Evolutionary conservation across 2,113 vertebrate species (phyloP).

Genomic region (Holacanthus passer): DNA sequence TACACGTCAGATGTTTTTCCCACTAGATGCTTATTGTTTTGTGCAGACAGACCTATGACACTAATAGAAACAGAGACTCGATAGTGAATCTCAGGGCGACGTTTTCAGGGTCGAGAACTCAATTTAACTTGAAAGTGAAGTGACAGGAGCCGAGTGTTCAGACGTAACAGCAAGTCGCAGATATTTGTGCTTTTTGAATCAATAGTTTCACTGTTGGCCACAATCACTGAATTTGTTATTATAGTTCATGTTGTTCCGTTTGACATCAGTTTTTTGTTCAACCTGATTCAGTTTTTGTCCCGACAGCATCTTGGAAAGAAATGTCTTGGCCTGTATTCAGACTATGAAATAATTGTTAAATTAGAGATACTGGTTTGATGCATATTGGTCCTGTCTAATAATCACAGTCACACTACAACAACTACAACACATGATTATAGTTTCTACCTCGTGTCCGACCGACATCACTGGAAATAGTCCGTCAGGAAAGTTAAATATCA

Average conservation of each 20-base stretch:
- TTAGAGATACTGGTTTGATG: neutral
- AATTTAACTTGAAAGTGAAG: conserved; percentile 27
- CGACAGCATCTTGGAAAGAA: neutral
- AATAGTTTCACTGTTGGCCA: neutral
- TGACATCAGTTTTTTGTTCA: too few relatives aligned
- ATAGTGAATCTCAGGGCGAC: conserved; percentile 1
- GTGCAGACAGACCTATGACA: neutral
- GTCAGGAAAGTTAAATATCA: too few relatives aligned
- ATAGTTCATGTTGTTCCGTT: neutral
- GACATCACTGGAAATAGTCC: too few relatives aligned
- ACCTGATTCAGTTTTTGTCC: neutral
- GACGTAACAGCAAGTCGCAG: neutral
- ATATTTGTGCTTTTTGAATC: neutral
- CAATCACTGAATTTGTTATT: neutral
- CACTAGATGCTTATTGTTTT: neutral
- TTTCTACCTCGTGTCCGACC: too few relatives aligned
- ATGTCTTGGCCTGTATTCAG: neutral
- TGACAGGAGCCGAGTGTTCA: neutral
- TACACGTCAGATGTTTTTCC: neutral
- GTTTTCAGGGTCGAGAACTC: conserved; percentile 38
- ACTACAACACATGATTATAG: too few relatives aligned
- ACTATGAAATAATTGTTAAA: neutral
- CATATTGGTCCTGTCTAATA: neutral
- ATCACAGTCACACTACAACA: too few relatives aligned
- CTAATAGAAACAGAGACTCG: conserved; percentile 2